These are phyloP conservation scores for Euphonia xanthogaster DNA, from an alignment of 2,797 vertebrate species.

Conservation along the genomic window DNA sequence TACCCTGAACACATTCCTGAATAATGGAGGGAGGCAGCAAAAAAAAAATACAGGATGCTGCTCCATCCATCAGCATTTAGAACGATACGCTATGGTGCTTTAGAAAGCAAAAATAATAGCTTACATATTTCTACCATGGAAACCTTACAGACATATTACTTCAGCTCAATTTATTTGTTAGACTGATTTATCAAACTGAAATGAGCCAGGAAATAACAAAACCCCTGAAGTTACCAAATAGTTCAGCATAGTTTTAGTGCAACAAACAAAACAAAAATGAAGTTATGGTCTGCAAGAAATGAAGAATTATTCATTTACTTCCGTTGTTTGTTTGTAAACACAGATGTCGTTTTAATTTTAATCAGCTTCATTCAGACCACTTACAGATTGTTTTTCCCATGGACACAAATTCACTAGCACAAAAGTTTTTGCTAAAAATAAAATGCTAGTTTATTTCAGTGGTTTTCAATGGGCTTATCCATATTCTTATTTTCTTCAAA, in stretches of 20 bases:
- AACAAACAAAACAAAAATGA: neutral
- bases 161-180: neutral
- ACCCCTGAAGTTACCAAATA: rapidly evolving
- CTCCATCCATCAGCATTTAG: neutral
- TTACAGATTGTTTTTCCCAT: neutral
- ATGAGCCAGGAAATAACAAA: neutral
- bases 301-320: neutral
- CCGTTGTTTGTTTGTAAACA: neutral
- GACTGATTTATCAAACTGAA: neutral
- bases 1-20: neutral
- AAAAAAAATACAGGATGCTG: neutral
- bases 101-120: neutral
- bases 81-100: neutral
- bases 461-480: neutral
- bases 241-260: neutral
- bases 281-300: neutral
- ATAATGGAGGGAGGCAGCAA: neutral
- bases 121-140: neutral
- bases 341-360: neutral
- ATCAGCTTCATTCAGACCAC: neutral
- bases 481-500: neutral
- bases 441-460: neutral
- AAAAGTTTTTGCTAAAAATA: neutral
- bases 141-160: neutral
- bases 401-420: neutral